Evolutionary conservation across 2,888 invertebrate species (phyloP).

Genomic region (Muscina levida): DNA sequence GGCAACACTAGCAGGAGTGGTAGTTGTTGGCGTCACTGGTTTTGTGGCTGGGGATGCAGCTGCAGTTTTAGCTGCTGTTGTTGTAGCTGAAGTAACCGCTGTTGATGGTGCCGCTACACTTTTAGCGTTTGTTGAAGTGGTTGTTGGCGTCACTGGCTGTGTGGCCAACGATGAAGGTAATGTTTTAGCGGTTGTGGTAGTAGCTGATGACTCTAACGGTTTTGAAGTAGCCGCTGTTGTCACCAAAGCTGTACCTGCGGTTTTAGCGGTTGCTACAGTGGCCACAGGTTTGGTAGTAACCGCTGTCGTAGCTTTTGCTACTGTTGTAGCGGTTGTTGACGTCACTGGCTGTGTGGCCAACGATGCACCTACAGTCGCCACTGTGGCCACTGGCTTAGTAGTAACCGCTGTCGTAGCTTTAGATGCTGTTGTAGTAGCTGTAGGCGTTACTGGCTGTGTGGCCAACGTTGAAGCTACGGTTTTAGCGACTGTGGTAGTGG

Average conservation of each 20-base stretch:
- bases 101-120: background rate
- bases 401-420: conserved; percentile 18
- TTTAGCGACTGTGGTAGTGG: conserved; percentile 28
- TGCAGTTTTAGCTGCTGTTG: conserved; percentile 33
- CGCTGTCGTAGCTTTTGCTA: conserved; percentile 38
- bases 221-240: conserved; percentile 12
- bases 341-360: too few species aligned
- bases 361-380: too few species aligned
- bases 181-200: background rate
- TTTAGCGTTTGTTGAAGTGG: background rate
- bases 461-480: conserved; percentile 5
- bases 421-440: conserved; percentile 2
- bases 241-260: conserved; percentile 5
- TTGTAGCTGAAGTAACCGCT: conserved; percentile 15
- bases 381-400: conserved; percentile 12
- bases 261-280: conserved; percentile 28
- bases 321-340: conserved; percentile 37
- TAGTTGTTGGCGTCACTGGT: conserved; percentile 22
- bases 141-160: background rate
- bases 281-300: conserved; percentile 40
- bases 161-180: background rate
- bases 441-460: conserved; percentile 7
- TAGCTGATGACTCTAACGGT: conserved; percentile 16
- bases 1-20: conserved; percentile 25
- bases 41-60: conserved; percentile 23